Conservation (phyloP, 2,797 vertebrate species). For the Florisuga fusca region DNA sequence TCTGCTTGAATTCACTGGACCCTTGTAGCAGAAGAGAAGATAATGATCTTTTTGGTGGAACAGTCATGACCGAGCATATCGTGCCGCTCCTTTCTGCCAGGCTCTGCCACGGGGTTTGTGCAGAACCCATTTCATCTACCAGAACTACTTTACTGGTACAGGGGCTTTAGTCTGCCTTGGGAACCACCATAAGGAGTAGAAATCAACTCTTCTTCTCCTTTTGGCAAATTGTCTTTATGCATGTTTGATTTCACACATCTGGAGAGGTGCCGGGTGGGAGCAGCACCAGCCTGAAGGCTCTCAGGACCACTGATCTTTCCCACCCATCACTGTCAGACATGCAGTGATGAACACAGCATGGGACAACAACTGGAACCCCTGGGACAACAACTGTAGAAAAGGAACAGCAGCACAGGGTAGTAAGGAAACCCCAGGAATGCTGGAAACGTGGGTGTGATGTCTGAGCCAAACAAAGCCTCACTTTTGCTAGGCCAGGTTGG, state of each 20-base stretch:
- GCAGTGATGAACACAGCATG: not conserved
- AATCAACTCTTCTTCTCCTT: not conserved
- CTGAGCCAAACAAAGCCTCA: not conserved
- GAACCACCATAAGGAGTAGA: rapidly evolving
- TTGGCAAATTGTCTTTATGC: not conserved
- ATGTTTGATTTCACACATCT: rapidly evolving
- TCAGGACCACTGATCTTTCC: not conserved
- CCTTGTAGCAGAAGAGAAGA: not conserved
- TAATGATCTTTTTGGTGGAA: not conserved
- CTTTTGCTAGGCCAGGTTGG: not conserved
- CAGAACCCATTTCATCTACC: not conserved
- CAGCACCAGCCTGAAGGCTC: rapidly evolving
- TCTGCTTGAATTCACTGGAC: not conserved
- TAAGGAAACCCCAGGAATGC: rapidly evolving
- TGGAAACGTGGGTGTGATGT: rapidly evolving
- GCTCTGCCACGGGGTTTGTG: not conserved
- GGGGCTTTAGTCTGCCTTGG: not conserved
- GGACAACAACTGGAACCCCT: not conserved
- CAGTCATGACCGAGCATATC: not conserved
- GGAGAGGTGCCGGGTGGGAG: rapidly evolving
- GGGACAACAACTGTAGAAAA: not conserved
- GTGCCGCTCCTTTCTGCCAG: rapidly evolving
- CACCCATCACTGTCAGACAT: rapidly evolving
- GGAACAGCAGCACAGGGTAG: not conserved
- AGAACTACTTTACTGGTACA: not conserved